Evolutionary conservation across 1,140 invertebrate species (phyloP).

Genomic region (Megalopta genalis): DNA sequence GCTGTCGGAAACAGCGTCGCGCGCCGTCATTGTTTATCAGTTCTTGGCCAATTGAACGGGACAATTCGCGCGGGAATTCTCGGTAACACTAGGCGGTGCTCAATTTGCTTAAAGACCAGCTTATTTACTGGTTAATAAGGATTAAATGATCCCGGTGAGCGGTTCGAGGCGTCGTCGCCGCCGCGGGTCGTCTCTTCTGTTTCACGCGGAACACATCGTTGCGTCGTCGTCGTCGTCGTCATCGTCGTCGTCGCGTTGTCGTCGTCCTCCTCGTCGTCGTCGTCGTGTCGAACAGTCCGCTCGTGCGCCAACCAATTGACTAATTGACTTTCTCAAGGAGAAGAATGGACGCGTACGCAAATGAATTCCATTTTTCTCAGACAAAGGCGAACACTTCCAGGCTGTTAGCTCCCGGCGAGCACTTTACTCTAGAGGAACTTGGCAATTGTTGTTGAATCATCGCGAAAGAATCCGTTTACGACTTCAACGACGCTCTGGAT

Average conservation of each 20-base stretch:
- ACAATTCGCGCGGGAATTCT: constrained; percentile 40
- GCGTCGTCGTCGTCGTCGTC: not conserved
- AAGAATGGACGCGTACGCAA: constrained; percentile 35
- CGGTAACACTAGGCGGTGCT: constrained; percentile 9
- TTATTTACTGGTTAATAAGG: constrained; percentile 52
- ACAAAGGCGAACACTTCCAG: not conserved
- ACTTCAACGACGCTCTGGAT: not conserved
- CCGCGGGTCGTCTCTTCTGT: constrained; percentile 36
- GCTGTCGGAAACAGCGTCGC: constrained; percentile 19
- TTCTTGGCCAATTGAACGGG: constrained; percentile 32
- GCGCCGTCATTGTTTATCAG: constrained; percentile 23
- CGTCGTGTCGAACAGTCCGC: not conserved
- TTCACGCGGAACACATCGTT: constrained; percentile 26
- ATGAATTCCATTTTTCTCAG: constrained; percentile 13
- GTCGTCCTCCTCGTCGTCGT: constrained; percentile 9
- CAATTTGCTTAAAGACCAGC: constrained; percentile 55
- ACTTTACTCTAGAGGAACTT: not conserved
- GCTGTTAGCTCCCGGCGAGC: not conserved
- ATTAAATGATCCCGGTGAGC: constrained; percentile 53
- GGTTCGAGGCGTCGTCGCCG: constrained; percentile 18
- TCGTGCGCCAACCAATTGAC: constrained; percentile 32
- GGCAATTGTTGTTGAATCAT: not conserved
- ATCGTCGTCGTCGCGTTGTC: constrained; percentile 21
- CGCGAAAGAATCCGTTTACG: not conserved
- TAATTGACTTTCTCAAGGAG: constrained; percentile 47